Evolutionary conservation across 2,797 vertebrate genomes (phyloP).

Genomic region (Paguma larvata): DNA sequence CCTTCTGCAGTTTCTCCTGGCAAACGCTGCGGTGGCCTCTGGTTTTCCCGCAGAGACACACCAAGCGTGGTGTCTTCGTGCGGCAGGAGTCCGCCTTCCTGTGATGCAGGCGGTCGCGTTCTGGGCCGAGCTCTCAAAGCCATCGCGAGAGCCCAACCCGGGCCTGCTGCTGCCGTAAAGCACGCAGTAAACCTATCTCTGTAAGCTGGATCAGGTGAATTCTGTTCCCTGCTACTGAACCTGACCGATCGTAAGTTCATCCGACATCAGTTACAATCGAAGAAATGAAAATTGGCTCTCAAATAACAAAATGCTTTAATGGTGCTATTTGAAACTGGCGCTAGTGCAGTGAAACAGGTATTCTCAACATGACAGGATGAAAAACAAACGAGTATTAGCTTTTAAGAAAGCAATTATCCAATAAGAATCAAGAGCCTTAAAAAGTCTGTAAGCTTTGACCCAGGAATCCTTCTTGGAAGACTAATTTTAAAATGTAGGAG

Average conservation of each 20-base stretch:
- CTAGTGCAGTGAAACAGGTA: not conserved
- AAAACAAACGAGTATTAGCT: not conserved
- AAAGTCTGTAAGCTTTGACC: not conserved
- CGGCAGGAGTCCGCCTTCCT: not conserved
- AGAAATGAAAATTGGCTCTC: conserved; percentile 48
- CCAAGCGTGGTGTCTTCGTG: not conserved
- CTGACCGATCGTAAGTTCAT: not conserved
- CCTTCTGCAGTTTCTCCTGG: not conserved
- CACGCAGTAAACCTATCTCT: not conserved
- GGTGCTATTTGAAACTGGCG: not conserved
- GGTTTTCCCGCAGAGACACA: not conserved
- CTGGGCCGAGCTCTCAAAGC: not conserved
- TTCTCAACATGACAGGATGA: not conserved
- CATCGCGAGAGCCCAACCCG: not conserved
- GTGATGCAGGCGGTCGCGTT: not conserved
- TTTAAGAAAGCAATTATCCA: not conserved
- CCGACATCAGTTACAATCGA: not conserved
- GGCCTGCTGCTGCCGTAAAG: not conserved
- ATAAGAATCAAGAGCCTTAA: not conserved
- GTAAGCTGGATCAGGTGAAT: not conserved
- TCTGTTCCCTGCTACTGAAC: not conserved
- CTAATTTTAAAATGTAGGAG: conserved; percentile 8
- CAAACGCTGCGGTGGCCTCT: not conserved
- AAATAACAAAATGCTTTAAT: not conserved
- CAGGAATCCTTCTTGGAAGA: conserved; percentile 3